Evolutionary conservation across 1,140 invertebrate species (phyloP).

Genomic region (Hylyphantes graminicola): DNA sequence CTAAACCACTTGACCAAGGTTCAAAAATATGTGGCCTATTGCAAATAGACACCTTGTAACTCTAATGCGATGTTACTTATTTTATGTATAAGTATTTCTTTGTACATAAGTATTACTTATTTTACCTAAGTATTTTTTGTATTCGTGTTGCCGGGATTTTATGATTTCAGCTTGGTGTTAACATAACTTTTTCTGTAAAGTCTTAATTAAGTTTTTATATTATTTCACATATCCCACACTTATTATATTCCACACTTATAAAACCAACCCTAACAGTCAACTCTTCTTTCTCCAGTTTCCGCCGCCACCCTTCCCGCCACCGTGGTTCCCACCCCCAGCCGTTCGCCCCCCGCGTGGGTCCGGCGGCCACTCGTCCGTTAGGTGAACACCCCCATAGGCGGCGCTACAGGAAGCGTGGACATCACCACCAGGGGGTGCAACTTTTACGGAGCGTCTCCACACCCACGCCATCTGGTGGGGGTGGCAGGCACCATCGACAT

Average conservation of each 20-base stretch:
- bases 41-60: too few relatives aligned
- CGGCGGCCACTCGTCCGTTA: not conserved
- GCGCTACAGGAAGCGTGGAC: conserved; percentile 9
- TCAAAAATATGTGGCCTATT: too few relatives aligned
- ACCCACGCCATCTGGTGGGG: not conserved
- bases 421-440: conserved; percentile 36
- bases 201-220: too few relatives aligned
- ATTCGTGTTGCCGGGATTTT: too few relatives aligned
- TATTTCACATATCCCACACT: too few relatives aligned
- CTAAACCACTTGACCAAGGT: too few relatives aligned
- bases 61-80: too few relatives aligned
- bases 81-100: too few relatives aligned
- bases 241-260: not conserved
- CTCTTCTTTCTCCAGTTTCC: not conserved
- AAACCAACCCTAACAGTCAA: not conserved
- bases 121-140: too few relatives aligned
- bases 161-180: too few relatives aligned
- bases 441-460: conserved; percentile 24
- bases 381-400: not conserved
- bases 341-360: not conserved
- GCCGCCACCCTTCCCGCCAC: conserved; percentile 9
- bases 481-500: conserved; percentile 10
- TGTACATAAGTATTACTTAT: too few relatives aligned
- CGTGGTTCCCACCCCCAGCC: conserved; percentile 1
- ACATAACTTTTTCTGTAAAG: too few relatives aligned